Base-by-base conservation (phyloP, 2,113 vertebrate species). In the Chlorocebus sabaeus region DNA sequence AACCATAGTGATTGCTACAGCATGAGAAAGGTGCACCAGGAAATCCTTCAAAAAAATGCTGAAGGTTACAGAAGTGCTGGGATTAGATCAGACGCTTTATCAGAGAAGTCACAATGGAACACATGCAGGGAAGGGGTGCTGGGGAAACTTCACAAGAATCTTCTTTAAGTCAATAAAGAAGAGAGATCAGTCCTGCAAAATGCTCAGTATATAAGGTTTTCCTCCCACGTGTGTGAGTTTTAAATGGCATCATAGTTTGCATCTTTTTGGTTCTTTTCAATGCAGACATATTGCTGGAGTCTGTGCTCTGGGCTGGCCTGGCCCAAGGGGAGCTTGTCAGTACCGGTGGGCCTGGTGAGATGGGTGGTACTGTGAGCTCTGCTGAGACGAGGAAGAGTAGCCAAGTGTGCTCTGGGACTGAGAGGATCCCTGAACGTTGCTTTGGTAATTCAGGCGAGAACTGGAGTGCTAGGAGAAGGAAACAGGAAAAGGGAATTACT, bases 361-460 rank as follows among this genome's bases (percentile, higher is more conserved):
- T 0, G 99, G 98, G 96, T 99, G 99, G 98, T 99, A 99, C 99
- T 99, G 99, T 81, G 99, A 98, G 96, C 99, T 99, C 98, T 99
- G 99, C 98, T 99, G 99, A 98, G 99, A 99, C 0, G 99, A 99
- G 0, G 99, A 99, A 10, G 99, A 99, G 98, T 99, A 99, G 98
- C 99, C 99, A 98, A 99, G 99, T 96, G 99, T 99, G 99, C 99
- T 99, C 99, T 99, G 99, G 98, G 99, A 99, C 99, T 99, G 99
- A 94, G 99, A 99, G 98, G 99, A 99, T 98, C 99, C 99, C 99
- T 99, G 99, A 98, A 99, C 99, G 93, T 99, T 99, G 99, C 99
- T 99, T 99, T 99, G 99, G 99, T 99, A 99, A 99, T 99, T 99
- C 98, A 99, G 99, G 98, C 99, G 99, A 18, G 99, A 99, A 97